Base-by-base conservation (phyloP, 2,888 invertebrate species). In the Charanyca ferruginea region DNA sequence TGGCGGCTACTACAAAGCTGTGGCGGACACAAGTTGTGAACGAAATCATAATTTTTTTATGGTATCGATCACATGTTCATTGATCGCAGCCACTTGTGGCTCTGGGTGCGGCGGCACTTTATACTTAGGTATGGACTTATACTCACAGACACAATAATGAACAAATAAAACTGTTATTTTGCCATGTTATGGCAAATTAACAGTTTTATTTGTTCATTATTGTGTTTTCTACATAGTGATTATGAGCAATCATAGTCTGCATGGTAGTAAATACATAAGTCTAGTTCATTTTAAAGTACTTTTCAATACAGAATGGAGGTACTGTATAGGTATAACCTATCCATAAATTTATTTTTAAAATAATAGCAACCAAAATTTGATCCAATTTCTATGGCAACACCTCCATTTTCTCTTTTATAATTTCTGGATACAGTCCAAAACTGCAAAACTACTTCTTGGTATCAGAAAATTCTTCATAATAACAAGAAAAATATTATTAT, bases 341-440 rank as follows among this genome's bases (percentile, higher is more conserved):
- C n/a, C n/a, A n/a, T n/a, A n/a, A n/a, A n/a, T n/a, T n/a, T n/a
- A n/a, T 28, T 28, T 28, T 13, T 13, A 8, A 44, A 18, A 44
- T 16, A 18, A 25, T 3, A 16, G 0, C 11, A 18, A 16, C 1
- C 11, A 18, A 35, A 49, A 20, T 20, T 1, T 28, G 7, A 38
- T 20, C 5, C 5, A 22, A 13, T 2, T 18, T 4, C 2, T 9
- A 13, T 13, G 3, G 8, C 11, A 38, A 28, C 57, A 45, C 1
- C 0, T 28, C 22, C 3, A 44, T 18, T 60, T 18, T 9, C 3
- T 11, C 7, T 20, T 11, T 18, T 42, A 9, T 9, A 42, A 18
- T 22, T 49, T 18, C 25, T 71, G 47, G n/a, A 59, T 35, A 7
- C 28, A n/a, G 7, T 9, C 49, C 48, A 71, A 53, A 48, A 25